These are phyloP conservation scores for Bhutanitis thaidina DNA, from an alignment of 2,888 invertebrate genomes.

Conservation along the genomic window DNA sequence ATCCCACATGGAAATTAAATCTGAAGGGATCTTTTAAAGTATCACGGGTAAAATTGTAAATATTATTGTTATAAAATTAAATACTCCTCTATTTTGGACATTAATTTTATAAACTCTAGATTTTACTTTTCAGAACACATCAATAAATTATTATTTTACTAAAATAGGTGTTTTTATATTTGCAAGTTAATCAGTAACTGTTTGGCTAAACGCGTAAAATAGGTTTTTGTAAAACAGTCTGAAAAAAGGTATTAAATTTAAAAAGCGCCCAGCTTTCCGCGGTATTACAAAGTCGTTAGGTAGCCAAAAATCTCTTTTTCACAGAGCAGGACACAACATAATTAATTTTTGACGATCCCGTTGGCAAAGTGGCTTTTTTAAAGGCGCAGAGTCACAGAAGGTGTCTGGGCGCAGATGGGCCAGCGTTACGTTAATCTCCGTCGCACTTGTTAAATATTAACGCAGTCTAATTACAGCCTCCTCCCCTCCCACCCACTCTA, in stretches of 20 bases:
- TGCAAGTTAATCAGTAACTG: too few relatives aligned
- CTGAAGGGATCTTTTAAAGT: constrained; percentile 9
- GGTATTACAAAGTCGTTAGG: constrained; percentile 56
- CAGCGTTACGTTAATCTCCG: constrained; percentile 62
- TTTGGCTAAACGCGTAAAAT: too few relatives aligned
- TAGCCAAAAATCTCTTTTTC: constrained; percentile 19
- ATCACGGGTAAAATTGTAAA: constrained; percentile 9
- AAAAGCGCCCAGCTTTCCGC: neutral
- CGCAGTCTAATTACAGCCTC: constrained; percentile 72
- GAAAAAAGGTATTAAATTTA: neutral
- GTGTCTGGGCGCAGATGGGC: constrained; percentile 67
- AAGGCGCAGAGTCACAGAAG: constrained; percentile 53
- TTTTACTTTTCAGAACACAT: too few relatives aligned
- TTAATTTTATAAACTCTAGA: too few relatives aligned
- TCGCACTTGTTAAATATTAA: constrained; percentile 79
- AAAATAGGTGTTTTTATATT: too few relatives aligned
- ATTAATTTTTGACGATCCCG: constrained; percentile 68
- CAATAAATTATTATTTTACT: too few relatives aligned
- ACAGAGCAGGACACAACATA: constrained; percentile 40
- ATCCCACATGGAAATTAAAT: constrained; percentile 38
- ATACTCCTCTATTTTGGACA: neutral
- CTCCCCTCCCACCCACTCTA: constrained; percentile 51
- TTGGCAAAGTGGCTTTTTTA: constrained; percentile 67
- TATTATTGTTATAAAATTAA: neutral
- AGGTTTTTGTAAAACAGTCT: too few relatives aligned